Base-by-base conservation (phyloP, 2,888 invertebrate genomes). In the Thelaira solivaga region DNA sequence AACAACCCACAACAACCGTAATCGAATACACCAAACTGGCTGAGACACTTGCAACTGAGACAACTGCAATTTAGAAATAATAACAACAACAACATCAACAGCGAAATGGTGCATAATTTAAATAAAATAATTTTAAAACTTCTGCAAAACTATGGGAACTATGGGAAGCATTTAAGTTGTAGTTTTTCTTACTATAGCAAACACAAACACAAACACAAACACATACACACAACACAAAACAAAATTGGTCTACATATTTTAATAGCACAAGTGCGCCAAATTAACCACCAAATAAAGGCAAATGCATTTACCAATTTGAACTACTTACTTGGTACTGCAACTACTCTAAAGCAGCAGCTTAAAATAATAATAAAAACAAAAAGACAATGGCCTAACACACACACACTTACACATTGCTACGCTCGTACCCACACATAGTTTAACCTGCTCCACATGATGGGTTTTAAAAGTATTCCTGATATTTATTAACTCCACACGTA, bases 121-220 rank as follows among this genome's bases (percentile, higher is more conserved):
- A 78, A 74, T 78, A 71, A 69, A 78, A 78, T 78, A 78, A 78
- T 78, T 69, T 61, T 65, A 69, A 65, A 69, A 78, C 78, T 78
- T 74, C 78, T 71, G 78, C 74, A 53, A 51, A 59, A 74, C 78
- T 78, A 78, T 78, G 78, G 78, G 74, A 59, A 74, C 78, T 78
- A 78, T 78, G 78, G 78, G 74, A 78, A 78, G 78, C 69, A 74
- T 78, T 78, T 78, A 74, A 74, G 74, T 69, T 64, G 78, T 36
- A 74, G 71, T 78, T 78, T 78, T 74, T 74, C 43, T 59, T 53
- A 3, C 10, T 16, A 10, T 13, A 45, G 11, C 13, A 22, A 24
- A 36, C 13, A 24, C 18, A 55, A 39, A 36, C 41, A 45, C 13
- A 41, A 57, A 18, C 29, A 2, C 4, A 59, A 13, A 1, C 16